These are phyloP conservation scores for Caenorhabditis japonica DNA, from an alignment of 2,888 invertebrate genomes.

Conservation along the genomic window DNA sequence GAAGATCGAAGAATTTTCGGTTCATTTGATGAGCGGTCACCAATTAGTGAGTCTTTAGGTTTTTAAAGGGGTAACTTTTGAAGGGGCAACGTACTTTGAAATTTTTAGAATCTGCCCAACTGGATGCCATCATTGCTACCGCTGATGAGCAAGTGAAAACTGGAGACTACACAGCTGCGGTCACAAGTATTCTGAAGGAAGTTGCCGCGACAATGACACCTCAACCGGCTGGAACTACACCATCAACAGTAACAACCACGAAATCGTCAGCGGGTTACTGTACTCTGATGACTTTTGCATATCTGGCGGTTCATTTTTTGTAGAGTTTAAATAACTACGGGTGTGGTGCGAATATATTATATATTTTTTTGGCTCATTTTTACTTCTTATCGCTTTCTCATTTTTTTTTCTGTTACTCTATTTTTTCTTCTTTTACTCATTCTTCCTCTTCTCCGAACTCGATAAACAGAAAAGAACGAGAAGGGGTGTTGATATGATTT, in stretches of 20 bases:
- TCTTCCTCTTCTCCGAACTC: not conserved
- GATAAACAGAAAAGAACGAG: conserved; percentile 22
- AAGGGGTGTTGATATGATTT: conserved; percentile 25
- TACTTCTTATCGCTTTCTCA: too few relatives aligned
- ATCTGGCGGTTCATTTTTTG: not conserved
- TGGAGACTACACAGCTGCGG: conserved; percentile 52
- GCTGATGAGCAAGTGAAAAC: conserved; percentile 39
- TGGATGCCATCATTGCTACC: conserved; percentile 52
- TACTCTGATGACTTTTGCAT: not conserved
- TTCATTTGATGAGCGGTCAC: conserved; percentile 55
- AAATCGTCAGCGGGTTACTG: not conserved
- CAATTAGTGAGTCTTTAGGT: conserved; percentile 50
- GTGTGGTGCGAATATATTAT: too few relatives aligned
- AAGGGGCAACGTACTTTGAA: not conserved
- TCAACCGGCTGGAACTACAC: conserved; percentile 4
- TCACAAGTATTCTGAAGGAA: conserved; percentile 56
- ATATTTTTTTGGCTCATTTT: too few relatives aligned
- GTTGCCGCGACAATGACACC: conserved; percentile 31
- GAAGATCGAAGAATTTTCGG: conserved; percentile 60
- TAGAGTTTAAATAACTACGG: too few relatives aligned
- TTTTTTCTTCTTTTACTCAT: conserved; percentile 5
- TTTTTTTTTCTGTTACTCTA: too few relatives aligned
- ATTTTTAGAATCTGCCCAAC: conserved; percentile 45
- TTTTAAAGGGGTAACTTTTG: not conserved
- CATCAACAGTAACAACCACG: conserved; percentile 12